Conservation (phyloP, 2,888 invertebrate genomes). For the Protophormia terraenovae region DNA sequence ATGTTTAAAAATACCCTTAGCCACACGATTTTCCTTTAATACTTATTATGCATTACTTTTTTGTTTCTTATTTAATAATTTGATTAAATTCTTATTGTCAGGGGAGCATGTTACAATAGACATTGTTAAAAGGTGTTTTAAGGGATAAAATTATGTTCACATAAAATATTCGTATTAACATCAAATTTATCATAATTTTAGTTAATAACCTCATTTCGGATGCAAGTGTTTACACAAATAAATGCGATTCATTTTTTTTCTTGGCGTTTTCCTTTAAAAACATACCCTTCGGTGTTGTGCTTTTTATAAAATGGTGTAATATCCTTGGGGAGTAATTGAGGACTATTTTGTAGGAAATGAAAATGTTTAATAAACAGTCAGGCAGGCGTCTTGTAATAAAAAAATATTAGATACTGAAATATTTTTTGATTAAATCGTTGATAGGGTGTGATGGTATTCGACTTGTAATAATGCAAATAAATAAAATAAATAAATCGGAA, state of each 20-base stretch:
- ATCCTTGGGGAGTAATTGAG: constrained; percentile 45
- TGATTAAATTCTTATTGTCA: constrained; percentile 23
- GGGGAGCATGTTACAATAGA: background rate
- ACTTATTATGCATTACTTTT: background rate
- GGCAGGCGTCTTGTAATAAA: background rate
- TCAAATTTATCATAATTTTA: constrained; percentile 41
- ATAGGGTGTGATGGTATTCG: constrained; percentile 24
- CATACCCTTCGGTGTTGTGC: background rate
- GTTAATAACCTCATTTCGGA: constrained; percentile 32
- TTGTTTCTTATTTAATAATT: background rate
- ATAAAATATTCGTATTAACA: constrained; percentile 10
- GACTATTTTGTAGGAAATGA: background rate
- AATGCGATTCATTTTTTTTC: background rate
- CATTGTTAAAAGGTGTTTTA: constrained; percentile 5
- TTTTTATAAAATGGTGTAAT: background rate
- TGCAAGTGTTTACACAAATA: constrained; percentile 1
- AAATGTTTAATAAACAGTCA: background rate
- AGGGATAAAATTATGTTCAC: constrained; percentile 31
- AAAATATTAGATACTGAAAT: background rate
- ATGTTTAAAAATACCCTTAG: background rate
- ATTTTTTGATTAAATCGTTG: constrained; percentile 19
- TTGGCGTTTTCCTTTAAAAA: background rate
- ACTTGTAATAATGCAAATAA: background rate
- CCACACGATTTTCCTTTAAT: background rate
- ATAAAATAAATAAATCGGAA: background rate